A percentile compares a stretch with the other conserved stretches of the same genome.
phyloP scores from a whole-genome alignment of 2,113 vertebrate species.

The Caloenas nicobarica region DNA sequence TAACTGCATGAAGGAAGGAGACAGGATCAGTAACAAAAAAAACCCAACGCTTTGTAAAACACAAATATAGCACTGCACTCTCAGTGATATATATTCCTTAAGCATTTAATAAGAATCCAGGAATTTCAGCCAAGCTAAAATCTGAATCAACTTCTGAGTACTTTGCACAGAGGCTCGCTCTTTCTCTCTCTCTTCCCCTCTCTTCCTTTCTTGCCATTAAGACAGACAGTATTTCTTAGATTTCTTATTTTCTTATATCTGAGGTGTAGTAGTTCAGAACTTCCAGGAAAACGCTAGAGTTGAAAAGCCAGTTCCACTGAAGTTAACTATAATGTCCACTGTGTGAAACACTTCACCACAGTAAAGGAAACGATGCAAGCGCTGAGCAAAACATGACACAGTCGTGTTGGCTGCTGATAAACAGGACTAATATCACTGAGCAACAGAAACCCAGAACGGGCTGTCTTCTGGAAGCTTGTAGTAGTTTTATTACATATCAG shows the following conservation, averaged over 20 bases:
- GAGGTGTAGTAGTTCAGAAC: neutral
- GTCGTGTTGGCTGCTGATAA: slow-evolving; percentile 43
- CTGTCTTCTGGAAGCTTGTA: neutral
- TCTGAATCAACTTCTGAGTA: neutral
- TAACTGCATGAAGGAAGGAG: neutral
- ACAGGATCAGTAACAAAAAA: neutral
- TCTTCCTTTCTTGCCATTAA: neutral
- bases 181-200: too few relatives aligned
- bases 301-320: neutral
- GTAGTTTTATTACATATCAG: neutral
- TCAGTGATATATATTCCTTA: neutral
- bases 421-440: slow-evolving; percentile 19
- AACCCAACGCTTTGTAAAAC: neutral
- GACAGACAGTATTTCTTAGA: neutral
- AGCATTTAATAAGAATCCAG: neutral
- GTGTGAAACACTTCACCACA: neutral
- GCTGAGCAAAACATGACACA: neutral
- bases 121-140: neutral
- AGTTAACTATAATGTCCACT: neutral
- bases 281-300: neutral
- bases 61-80: neutral
- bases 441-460: neutral
- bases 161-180: neutral
- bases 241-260: neutral
- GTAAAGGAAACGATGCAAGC: neutral